A percentile compares a stretch with the other conserved stretches of the same genome.
Conservation (phyloP, 2,797 vertebrate species). For the Epinephelus awoara region DNA sequence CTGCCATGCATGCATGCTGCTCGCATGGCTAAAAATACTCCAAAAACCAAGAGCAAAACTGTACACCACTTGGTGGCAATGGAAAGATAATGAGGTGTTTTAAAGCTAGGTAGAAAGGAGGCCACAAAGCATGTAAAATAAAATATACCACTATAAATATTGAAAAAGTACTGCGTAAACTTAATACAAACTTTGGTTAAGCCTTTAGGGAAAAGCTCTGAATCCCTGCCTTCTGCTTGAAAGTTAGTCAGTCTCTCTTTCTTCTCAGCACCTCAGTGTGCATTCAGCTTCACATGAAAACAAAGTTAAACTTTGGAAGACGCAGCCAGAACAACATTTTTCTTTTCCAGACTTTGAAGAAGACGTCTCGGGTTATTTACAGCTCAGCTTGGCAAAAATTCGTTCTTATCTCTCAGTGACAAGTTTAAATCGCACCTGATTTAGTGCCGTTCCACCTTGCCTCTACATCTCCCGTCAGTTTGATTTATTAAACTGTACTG, state of each 20-base stretch:
- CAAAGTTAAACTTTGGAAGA: conserved; percentile 46
- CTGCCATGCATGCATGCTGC: neutral
- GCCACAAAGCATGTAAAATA: neutral
- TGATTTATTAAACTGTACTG: conserved; percentile 47
- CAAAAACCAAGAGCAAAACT: neutral
- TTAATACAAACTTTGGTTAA: conserved; percentile 55
- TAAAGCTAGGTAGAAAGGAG: conserved; percentile 17
- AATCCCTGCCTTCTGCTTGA: conserved; percentile 45
- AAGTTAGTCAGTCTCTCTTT: conserved; percentile 42
- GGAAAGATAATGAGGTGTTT: conserved; percentile 10
- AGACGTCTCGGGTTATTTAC: conserved; percentile 67
- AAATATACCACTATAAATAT: conserved; percentile 24
- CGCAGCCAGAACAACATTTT: conserved; percentile 47
- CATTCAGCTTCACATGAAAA: conserved; percentile 55
- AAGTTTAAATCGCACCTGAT: conserved; percentile 58
- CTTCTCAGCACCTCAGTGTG: conserved; percentile 52
- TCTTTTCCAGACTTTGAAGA: conserved; percentile 61
- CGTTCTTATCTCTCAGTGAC: conserved; percentile 48
- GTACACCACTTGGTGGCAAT: neutral
- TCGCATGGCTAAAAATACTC: neutral
- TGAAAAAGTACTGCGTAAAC: conserved; percentile 40
- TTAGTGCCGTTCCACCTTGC: conserved; percentile 35
- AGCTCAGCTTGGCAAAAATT: conserved; percentile 43
- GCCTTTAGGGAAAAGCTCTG: conserved; percentile 35
- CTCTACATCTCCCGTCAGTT: conserved; percentile 7